A percentile compares a stretch with the other conserved stretches of the same genome.
Conservation (phyloP, 1,140 invertebrate species). For the Drosophila pachea region DNA sequence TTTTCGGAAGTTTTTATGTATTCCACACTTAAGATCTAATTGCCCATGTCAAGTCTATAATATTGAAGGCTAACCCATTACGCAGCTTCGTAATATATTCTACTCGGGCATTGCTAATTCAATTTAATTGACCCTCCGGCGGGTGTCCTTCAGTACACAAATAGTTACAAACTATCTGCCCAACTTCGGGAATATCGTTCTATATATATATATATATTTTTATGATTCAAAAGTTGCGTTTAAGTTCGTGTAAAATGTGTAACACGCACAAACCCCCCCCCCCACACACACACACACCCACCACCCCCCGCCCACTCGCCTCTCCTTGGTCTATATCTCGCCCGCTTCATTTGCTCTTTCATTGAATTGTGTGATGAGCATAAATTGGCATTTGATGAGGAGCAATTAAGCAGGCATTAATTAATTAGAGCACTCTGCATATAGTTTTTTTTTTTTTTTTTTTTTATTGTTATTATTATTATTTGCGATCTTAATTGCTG, state of each 20-base stretch:
- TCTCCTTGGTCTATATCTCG: no score
- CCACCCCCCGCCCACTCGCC: no score
- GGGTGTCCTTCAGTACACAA: not conserved
- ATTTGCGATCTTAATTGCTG: slow-evolving; percentile 27
- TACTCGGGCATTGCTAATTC: not conserved
- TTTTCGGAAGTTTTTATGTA: no score
- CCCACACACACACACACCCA: no score
- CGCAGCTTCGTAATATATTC: no score
- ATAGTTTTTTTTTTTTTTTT: not conserved
- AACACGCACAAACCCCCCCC: no score
- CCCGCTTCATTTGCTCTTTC: no score
- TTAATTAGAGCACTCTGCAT: slow-evolving; percentile 35
- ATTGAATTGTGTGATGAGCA: not conserved
- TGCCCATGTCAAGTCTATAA: no score
- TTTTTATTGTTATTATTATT: not conserved
- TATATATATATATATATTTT: not conserved
- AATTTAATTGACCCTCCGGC: not conserved
- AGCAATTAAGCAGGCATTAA: slow-evolving; percentile 59
- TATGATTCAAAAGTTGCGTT: not conserved
- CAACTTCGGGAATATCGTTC: not conserved
- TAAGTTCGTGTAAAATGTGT: no score
- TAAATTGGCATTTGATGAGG: slow-evolving; percentile 61
- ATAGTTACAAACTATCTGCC: not conserved
- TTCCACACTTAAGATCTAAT: no score
- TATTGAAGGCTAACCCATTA: no score